Base-by-base conservation (phyloP, 2,113 vertebrate genomes). In the Anas platyrhynchos region DNA sequence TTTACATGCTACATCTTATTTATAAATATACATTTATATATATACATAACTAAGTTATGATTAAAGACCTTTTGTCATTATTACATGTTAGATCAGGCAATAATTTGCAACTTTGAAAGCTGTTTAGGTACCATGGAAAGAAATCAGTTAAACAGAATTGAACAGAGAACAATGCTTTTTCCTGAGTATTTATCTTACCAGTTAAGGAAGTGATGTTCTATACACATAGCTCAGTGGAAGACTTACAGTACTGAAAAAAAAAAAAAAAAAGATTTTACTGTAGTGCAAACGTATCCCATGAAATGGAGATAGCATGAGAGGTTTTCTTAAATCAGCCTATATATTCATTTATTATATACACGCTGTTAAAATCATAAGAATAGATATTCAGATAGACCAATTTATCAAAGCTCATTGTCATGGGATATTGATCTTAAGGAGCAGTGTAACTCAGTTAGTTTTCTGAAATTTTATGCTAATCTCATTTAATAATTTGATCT, bases 251-350 rank as follows among this genome's bases (percentile, higher is more conserved):
- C 55, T 86, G 86, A 73, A 63, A 91, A 95, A 71, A 73, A 76
- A 61, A 91, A 95, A 71, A 73, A 63, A 91, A 95, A 73, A 73
- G 32, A 80, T 80, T 86, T 75, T 81, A 92, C 78, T 90, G 32
- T 58, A 67, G 59, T 95, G 76, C 26, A 27, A 81, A 96, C 81
- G 58, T 91, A 94, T 93, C 56, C 88, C 86, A 55, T 74, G 76
- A 91, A 93, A 95, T 77, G 61, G 74, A 88, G 61, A 91, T 66
- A 95, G 83, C 87, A 82, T 85, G 38, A 97, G 91, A 93, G 91
- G 68, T 71, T 86, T 97, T 96, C 95, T 97, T 96, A 97, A 94
- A 86, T 95, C 97, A 95, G 48, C 79, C 93, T 87, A 79, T 74
- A 43, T 80, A 93, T 41, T 94, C 75, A 89, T 89, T 94, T 94